These are phyloP conservation scores for Mesochorus sp. DNA, from an alignment of 2,888 invertebrate species.

Conservation along the genomic window DNA sequence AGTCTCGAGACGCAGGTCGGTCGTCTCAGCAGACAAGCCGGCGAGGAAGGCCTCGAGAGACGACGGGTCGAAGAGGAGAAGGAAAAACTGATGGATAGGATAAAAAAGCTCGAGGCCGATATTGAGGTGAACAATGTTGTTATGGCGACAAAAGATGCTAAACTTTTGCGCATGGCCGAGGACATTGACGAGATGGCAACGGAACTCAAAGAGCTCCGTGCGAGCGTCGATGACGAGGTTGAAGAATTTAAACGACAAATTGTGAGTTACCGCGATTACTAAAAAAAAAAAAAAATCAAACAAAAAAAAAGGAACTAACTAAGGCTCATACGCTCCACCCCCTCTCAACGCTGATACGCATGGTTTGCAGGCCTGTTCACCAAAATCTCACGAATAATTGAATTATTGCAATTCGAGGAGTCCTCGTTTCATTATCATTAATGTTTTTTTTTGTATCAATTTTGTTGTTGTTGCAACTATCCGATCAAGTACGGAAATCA, in stretches of 20 bases:
- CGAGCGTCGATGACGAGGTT: conserved; percentile 81
- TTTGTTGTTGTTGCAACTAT: conserved; percentile 1
- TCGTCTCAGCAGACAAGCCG: conserved; percentile 91
- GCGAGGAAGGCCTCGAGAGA: conserved; percentile 92
- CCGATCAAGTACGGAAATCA: too few relatives aligned
- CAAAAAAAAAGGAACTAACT: background rate
- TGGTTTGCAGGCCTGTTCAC: conserved; percentile 11
- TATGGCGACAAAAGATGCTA: conserved; percentile 87
- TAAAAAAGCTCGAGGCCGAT: conserved; percentile 86
- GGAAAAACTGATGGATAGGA: conserved; percentile 86
- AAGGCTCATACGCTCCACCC: conserved; percentile 41
- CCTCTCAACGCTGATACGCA: conserved; percentile 28
- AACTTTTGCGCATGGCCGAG: conserved; percentile 88
- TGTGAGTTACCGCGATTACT: conserved; percentile 80
- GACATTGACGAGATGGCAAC: conserved; percentile 89
- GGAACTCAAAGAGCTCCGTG: conserved; percentile 84
- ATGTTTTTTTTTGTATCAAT: background rate
- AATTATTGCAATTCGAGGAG: conserved; percentile 7
- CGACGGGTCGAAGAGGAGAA: conserved; percentile 88
- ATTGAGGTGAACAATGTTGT: conserved; percentile 87
- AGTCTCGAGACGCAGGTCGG: conserved; percentile 95
- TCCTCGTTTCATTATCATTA: background rate
- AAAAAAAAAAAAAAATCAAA: conserved; percentile 32
- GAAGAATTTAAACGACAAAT: conserved; percentile 81
- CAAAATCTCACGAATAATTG: conserved; percentile 5